Evolutionary conservation across 2,113 vertebrate species (phyloP).

Genomic region (Crocuta crocuta): DNA sequence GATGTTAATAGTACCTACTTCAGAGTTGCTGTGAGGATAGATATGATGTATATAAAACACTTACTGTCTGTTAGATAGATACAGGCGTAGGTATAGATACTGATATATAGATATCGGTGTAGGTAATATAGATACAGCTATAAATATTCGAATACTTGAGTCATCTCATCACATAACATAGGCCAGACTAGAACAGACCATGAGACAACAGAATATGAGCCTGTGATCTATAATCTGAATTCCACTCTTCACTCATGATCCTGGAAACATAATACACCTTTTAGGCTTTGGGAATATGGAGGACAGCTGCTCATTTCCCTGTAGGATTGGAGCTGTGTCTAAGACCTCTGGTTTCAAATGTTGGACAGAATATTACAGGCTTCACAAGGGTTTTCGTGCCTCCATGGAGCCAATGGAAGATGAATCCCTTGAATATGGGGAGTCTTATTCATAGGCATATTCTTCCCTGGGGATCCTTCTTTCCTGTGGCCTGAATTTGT

Average conservation of each 20-base stretch:
- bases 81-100: not conserved
- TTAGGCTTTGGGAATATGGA: not conserved
- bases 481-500: not conserved
- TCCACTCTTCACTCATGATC: not conserved
- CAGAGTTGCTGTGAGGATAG: not conserved
- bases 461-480: not conserved
- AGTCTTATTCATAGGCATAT: not conserved
- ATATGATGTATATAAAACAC: not conserved
- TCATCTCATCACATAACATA: not conserved
- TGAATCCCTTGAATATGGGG: not conserved
- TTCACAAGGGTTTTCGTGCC: not conserved
- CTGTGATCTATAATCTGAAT: not conserved
- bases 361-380: slow-evolving; percentile 12
- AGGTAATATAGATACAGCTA: not conserved
- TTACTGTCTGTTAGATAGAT: not conserved
- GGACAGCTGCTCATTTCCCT: not conserved
- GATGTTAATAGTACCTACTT: not conserved
- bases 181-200: not conserved
- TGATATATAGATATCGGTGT: not conserved
- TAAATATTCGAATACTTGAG: not conserved
- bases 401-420: not conserved
- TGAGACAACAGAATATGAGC: not conserved
- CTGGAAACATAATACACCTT: not conserved
- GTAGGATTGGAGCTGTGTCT: not conserved
- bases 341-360: slow-evolving; percentile 4